A percentile compares a stretch with the other conserved stretches of the same genome.
These are phyloP conservation scores for Callopanchax toddi DNA, from an alignment of 2,113 vertebrate genomes.

Conservation along the genomic window DNA sequence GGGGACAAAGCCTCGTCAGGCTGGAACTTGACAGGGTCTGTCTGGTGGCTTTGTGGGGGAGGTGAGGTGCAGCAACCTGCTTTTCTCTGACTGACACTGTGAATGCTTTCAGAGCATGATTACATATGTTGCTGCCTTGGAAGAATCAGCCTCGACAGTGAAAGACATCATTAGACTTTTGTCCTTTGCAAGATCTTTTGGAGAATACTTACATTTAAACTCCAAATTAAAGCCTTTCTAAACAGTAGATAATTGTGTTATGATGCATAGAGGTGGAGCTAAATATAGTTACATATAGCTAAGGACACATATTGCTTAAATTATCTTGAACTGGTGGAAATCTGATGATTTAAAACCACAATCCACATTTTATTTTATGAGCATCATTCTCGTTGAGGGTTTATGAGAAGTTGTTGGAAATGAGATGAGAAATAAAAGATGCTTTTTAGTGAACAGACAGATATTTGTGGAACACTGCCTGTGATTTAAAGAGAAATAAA, in stretches of 20 bases:
- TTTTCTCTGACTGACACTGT: constrained; percentile 59
- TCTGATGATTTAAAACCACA: constrained; percentile 8
- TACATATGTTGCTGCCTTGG: constrained; percentile 56
- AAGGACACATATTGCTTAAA: constrained; percentile 13
- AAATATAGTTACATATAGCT: constrained; percentile 71
- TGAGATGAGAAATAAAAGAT: too few species aligned
- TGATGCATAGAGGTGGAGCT: constrained; percentile 78
- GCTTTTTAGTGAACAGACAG: background rate
- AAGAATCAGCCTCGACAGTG: constrained; percentile 22
- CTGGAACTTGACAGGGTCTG: constrained; percentile 56
- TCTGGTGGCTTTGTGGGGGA: constrained; percentile 55
- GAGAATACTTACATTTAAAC: too few species aligned
- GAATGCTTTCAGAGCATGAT: constrained; percentile 59
- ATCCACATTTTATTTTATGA: too few species aligned
- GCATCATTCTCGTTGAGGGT: too few species aligned
- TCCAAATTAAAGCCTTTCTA: background rate
- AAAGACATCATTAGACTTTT: constrained; percentile 47
- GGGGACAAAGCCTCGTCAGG: constrained; percentile 63
- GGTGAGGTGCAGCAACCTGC: constrained; percentile 40
- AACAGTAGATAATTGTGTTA: constrained; percentile 46
- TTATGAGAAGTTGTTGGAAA: background rate
- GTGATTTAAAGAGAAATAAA: too few species aligned
- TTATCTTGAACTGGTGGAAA: constrained; percentile 17
- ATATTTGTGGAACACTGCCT: too few species aligned
- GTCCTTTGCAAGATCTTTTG: constrained; percentile 3